These are phyloP conservation scores for Corythornis cristatus DNA, from an alignment of 2,113 vertebrate species.

Conservation along the genomic window DNA sequence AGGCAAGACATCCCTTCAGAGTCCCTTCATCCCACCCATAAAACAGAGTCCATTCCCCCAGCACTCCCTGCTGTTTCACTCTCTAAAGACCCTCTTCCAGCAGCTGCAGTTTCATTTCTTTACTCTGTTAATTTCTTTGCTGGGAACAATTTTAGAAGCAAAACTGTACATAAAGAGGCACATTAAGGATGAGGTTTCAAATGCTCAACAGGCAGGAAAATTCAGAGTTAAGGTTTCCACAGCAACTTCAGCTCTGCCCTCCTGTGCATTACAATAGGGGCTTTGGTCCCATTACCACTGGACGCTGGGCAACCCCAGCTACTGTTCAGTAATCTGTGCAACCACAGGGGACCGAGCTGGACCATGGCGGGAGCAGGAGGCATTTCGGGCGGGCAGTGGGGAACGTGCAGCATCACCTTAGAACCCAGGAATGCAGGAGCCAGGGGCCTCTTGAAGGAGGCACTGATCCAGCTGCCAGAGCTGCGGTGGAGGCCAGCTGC, in stretches of 20 bases:
- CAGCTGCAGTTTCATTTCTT: not conserved
- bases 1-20: not conserved
- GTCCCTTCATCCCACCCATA: not conserved
- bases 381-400: rapidly evolving
- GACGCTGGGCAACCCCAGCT: conserved; percentile 8
- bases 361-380: not conserved
- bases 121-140: conserved; percentile 5
- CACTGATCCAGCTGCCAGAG: not conserved
- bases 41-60: not conserved
- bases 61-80: not conserved
- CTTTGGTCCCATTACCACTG: conserved; percentile 7
- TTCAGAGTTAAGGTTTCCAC: conserved; percentile 47
- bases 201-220: not conserved
- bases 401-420: not conserved
- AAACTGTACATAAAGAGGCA: not conserved
- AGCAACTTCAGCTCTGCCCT: conserved; percentile 39
- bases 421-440: not conserved
- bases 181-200: not conserved
- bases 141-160: not conserved
- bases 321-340: not conserved
- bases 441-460: not conserved
- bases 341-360: not conserved
- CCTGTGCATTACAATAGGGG: not conserved
- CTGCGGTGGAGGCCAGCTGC: not conserved
- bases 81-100: not conserved